Evolutionary conservation across 2,113 vertebrate species (phyloP).

Genomic region (Chaenogobius annularis): DNA sequence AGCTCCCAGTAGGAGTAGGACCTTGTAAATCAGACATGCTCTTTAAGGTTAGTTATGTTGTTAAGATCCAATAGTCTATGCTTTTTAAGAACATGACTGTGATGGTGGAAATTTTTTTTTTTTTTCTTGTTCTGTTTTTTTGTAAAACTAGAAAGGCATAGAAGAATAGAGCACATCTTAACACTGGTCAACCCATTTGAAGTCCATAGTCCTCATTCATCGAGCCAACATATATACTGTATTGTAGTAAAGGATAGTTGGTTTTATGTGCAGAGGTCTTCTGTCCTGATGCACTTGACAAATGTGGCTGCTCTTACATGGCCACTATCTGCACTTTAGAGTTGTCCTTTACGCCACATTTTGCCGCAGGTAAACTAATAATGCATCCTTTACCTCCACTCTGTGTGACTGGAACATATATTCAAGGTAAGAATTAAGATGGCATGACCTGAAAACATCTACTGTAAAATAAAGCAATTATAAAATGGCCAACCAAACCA

Average conservation of each 20-base stretch:
- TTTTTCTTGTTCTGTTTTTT: no score
- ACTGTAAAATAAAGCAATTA: background rate
- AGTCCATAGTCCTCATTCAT: background rate
- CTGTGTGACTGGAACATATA: conserved; percentile 44
- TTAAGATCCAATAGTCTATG: no score
- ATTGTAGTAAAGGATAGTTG: background rate
- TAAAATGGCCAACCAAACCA: conserved; percentile 8
- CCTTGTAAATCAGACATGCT: no score
- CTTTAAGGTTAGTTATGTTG: no score
- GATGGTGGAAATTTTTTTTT: no score
- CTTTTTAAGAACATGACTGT: no score
- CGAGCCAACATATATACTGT: background rate
- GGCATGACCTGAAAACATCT: conserved; percentile 10
- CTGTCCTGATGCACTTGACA: conserved; percentile 4
- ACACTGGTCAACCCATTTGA: background rate
- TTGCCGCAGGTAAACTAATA: conserved; percentile 7
- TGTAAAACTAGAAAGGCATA: no score
- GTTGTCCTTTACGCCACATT: conserved; percentile 22
- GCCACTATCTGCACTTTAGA: background rate
- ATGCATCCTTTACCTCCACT: conserved; percentile 19
- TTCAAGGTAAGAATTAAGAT: conserved; percentile 14
- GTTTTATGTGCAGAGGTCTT: background rate
- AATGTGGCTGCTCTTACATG: conserved; percentile 18
- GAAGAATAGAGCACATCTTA: background rate
- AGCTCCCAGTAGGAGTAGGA: no score